Evolutionary conservation across 2,888 invertebrate genomes (phyloP).

Genomic region (Nezara viridula): DNA sequence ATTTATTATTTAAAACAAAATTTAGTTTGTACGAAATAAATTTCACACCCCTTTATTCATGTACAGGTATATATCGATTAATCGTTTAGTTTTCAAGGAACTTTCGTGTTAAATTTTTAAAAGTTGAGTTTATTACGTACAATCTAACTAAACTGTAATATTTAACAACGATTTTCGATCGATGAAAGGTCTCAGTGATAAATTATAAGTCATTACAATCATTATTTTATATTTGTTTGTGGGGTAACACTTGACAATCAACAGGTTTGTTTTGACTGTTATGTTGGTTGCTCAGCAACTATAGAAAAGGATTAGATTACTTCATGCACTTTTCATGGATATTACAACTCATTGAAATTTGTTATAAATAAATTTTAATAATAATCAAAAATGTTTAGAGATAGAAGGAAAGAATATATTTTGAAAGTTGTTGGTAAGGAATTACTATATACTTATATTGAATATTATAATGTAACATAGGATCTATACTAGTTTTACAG

Average conservation of each 20-base stretch:
- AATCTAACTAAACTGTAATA: too few species aligned
- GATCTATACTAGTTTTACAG: too few species aligned
- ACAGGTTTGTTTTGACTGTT: not conserved
- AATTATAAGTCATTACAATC: not conserved
- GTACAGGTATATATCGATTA: too few species aligned
- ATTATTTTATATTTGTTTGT: not conserved
- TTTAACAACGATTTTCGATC: not conserved
- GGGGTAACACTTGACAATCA: not conserved
- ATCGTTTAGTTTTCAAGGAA: too few species aligned
- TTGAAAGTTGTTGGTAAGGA: not conserved
- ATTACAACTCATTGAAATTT: too few species aligned
- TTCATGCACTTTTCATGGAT: not conserved
- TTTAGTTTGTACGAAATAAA: too few species aligned
- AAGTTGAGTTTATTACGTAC: too few species aligned
- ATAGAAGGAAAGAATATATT: slow-evolving; percentile 7
- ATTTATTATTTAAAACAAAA: too few species aligned
- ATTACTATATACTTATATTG: not conserved
- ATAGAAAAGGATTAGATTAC: not conserved
- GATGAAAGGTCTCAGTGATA: not conserved
- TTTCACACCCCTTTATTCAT: too few species aligned
- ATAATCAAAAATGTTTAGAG: slow-evolving; percentile 25
- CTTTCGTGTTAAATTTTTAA: too few species aligned
- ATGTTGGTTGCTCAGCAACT: not conserved
- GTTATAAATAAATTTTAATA: too few species aligned
- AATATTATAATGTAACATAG: not conserved